These are phyloP conservation scores for Endotricha flammealis DNA, from an alignment of 2,888 invertebrate genomes.

Conservation along the genomic window DNA sequence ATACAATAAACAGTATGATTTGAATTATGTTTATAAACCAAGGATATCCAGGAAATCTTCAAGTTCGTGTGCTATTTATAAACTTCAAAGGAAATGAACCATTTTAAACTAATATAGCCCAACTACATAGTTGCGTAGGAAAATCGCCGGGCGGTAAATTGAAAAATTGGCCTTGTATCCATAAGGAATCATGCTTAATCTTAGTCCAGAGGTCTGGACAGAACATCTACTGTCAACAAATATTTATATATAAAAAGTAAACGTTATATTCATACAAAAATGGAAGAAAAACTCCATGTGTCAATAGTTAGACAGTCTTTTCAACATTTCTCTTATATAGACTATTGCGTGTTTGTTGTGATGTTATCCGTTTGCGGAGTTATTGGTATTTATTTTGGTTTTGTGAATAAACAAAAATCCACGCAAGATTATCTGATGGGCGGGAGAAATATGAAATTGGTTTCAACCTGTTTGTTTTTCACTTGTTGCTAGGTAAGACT, in stretches of 20 bases:
- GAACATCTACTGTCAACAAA: background rate
- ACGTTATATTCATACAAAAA: background rate
- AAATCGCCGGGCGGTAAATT: conserved; percentile 54
- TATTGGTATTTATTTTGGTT: conserved; percentile 89
- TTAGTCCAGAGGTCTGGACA: background rate
- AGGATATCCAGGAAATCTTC: too few species aligned
- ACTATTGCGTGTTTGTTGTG: conserved; percentile 82
- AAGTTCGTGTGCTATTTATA: conserved; percentile 25
- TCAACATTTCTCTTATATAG: conserved; percentile 75
- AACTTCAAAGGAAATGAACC: conserved; percentile 39
- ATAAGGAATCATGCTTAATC: conserved; percentile 1
- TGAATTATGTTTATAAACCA: too few species aligned
- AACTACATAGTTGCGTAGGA: conserved; percentile 34
- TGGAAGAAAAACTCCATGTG: conserved; percentile 36
- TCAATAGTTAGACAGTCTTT: conserved; percentile 38
- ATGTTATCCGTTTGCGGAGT: conserved; percentile 85
- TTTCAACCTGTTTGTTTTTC: conserved; percentile 91
- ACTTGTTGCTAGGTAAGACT: conserved; percentile 84
- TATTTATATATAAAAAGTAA: background rate
- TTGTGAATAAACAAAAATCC: conserved; percentile 77
- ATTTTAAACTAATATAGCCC: conserved; percentile 52
- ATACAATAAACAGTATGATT: too few species aligned
- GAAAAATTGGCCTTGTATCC: conserved; percentile 44
- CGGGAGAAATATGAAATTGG: conserved; percentile 85
- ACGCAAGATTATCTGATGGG: conserved; percentile 89